Base-by-base conservation (phyloP, 2,888 invertebrate species). In the Bursaphelenchus okinawaensis region DNA sequence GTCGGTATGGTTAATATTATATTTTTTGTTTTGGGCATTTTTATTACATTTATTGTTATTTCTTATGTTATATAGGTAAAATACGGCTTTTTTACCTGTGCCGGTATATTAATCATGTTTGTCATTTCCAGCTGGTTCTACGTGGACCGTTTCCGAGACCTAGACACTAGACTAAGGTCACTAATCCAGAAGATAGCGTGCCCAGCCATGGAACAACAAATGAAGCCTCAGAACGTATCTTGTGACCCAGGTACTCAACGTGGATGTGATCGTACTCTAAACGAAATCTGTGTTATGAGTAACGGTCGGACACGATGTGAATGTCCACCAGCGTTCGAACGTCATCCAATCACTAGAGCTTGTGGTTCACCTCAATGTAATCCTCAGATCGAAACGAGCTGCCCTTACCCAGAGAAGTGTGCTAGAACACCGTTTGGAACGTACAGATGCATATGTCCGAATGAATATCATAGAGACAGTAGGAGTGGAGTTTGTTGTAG, bases 351-450 rank as follows among this genome's bases (percentile, higher is more conserved):
- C 40, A 78, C 79, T 19, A 72, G 69, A 60, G 75, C 72, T 2
- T 81, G 77, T 52, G 81, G 81, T 31, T 78, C 78, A 52, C 73
- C 73, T 19, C 56, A 69, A 52, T 81, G 81, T 70, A 80, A 81
- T 65, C 79, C 78, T 24, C 72, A 76, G 62, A 71, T 81, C 40
- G 66, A 72, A 8, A 75, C 80, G 4, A 71, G 75, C 0, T 81
- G 81, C 54, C 77, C 77, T 0, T 72, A 73, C 62, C 79, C 80
- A 9, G 80, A 78, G 63, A 71, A 75, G 26, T 81, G 81, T 64
- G 72, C 73, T 67, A 73, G 74, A 67, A 80, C 81, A 9, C 79
- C 78, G 6, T 80, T 73, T 68, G 78, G 80, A 28, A 79, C 75
- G 65, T 77, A 71, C 72, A 66, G 79, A 60, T 81, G 81, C 66